Base-by-base conservation (phyloP, 2,888 invertebrate species). In the Drosophila prostipennis region DNA sequence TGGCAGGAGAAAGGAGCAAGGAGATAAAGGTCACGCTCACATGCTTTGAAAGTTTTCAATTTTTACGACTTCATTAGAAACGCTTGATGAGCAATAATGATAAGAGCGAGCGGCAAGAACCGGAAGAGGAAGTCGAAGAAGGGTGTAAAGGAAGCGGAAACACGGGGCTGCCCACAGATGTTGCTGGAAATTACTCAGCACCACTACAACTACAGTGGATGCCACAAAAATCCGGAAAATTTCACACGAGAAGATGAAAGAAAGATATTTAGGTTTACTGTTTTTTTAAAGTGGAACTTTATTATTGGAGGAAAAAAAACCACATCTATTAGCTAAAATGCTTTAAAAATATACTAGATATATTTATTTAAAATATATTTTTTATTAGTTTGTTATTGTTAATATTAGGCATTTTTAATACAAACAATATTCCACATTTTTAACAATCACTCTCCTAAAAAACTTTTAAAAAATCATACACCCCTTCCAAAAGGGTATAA, bases 41-140 rank as follows among this genome's bases (percentile, higher is more conserved):
- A 77, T 71, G 84, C 78, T 68, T 76, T 74, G 72, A 88, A 83
- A 83, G 83, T 83, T 83, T 79, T 80, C 80, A 88, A 88, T 83
- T 83, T 82, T 79, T 80, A 89, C 80, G 83, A 87, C 87, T 89
- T 87, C 89, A 84, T 85, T 89, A 89, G 89, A 89, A 87, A 76
- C 87, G 87, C 85, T 74, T 84, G 89, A 85, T 85, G 89, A 84
- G 77, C 87, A 79, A 80, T 79, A 87, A 85, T 79, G 89, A 87
- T 87, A 80, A 56, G 36, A 34, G 36, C 42, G 53, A 14, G 48
- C 26, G 14, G 16, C 7, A 13, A 6, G 6, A 23, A 34, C 11
- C 37, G 54, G 36, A 52, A 32, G 36, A 36, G 53, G 11, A 46
- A 61, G 26, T 19, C 34, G 36, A 5, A 16, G 61, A 40, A 32